Conservation (phyloP, 1,140 invertebrate genomes). For the Drosophila auraria region DNA sequence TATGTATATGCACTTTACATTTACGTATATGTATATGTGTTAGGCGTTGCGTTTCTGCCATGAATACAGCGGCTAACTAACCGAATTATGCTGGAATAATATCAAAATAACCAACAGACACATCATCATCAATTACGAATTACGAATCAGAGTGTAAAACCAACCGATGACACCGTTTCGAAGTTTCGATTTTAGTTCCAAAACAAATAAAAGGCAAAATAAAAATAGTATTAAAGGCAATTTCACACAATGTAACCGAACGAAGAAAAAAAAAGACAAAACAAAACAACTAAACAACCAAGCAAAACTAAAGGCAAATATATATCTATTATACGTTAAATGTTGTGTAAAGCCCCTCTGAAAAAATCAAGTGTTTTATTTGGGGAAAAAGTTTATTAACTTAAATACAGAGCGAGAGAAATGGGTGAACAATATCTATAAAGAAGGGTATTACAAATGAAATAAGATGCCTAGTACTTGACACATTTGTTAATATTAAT, state of each 20-base stretch:
- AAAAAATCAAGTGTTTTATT: conserved; percentile 15
- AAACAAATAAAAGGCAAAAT: neutral
- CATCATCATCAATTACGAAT: conserved; percentile 80
- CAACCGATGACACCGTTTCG: conserved; percentile 55
- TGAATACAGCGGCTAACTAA: conserved; percentile 67
- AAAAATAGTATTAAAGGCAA: conserved; percentile 14
- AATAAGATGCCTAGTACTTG: no score
- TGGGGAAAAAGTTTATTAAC: neutral
- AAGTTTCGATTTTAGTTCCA: conserved; percentile 28
- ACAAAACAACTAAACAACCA: conserved; percentile 42
- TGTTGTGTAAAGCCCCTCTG: conserved; percentile 80
- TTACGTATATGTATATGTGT: conserved; percentile 83
- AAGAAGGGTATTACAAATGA: no score
- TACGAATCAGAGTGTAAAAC: conserved; percentile 32
- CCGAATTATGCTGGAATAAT: conserved; percentile 52
- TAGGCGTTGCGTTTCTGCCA: conserved; percentile 81
- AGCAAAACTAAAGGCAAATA: conserved; percentile 47
- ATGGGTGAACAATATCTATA: neutral
- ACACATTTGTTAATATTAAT: no score
- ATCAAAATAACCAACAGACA: conserved; percentile 51
- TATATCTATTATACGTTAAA: conserved; percentile 71
- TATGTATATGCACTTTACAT: conserved; percentile 69
- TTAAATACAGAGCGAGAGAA: accelerated
- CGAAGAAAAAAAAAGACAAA: conserved; percentile 6
- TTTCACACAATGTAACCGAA: conserved; percentile 21